phyloP scores from a whole-genome alignment of 2,113 vertebrate genomes.

The Scophthalmus maximus region DNA sequence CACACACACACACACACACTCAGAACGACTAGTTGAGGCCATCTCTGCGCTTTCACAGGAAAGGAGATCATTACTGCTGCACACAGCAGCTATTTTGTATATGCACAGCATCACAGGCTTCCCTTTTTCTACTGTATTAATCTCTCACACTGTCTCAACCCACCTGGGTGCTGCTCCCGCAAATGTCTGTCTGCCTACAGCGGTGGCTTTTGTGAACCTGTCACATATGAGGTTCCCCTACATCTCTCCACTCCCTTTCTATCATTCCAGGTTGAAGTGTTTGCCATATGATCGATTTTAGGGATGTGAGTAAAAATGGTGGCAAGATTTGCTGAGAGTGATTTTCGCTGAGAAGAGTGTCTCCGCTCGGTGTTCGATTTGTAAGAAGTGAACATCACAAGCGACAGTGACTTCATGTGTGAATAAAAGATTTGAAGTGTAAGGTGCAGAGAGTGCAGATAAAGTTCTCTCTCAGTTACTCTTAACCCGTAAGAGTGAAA shows the following conservation, averaged over 20 bases:
- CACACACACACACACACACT: too few species aligned
- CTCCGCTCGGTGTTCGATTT: constrained; percentile 37
- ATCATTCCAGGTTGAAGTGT: constrained; percentile 56
- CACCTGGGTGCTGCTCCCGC: constrained; percentile 57
- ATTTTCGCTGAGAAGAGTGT: constrained; percentile 23
- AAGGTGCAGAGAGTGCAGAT: constrained; percentile 28
- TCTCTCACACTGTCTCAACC: constrained; percentile 46
- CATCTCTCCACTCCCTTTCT: constrained; percentile 40
- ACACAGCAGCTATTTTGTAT: constrained; percentile 78
- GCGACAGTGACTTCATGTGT: constrained; percentile 18
- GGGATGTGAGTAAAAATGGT: constrained; percentile 50
- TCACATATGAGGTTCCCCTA: constrained; percentile 38
- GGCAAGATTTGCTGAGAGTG: constrained; percentile 61
- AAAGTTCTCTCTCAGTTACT: constrained; percentile 52
- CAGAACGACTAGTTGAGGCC: constrained; percentile 63
- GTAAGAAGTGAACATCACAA: constrained; percentile 44
- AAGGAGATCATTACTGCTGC: constrained; percentile 75
- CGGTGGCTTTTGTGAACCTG: constrained; percentile 66
- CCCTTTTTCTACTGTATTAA: constrained; percentile 50
- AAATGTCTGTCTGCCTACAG: constrained; percentile 65
- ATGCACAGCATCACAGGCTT: constrained; percentile 70
- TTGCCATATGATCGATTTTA: constrained; percentile 71
- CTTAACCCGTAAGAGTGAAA: not conserved
- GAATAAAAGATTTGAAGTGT: constrained; percentile 29
- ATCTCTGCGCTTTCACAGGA: constrained; percentile 65